Base-by-base conservation (phyloP, 2,888 invertebrate genomes). In the Vandiemenella viatica region DNA sequence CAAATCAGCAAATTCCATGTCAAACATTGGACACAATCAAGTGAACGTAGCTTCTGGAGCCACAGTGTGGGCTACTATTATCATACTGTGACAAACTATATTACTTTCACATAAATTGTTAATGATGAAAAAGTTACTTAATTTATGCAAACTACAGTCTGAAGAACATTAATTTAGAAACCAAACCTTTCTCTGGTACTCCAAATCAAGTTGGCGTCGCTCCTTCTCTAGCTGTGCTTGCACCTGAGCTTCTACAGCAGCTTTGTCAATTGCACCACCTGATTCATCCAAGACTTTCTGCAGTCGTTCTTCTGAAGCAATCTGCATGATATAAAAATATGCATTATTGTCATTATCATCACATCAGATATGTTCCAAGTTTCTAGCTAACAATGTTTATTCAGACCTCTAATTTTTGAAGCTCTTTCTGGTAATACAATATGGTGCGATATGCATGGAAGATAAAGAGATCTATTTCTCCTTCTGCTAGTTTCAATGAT, bases 401-500 rank as follows among this genome's bases (percentile, higher is more conserved):
- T n/a, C n/a, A n/a, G n/a, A 74, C 75, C 71, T 85, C 79, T 58
- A 82, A 67, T 58, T 80, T 80, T 17, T 79, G 76, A 49, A 89
- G 62, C 62, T 88, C 85, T 58, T 80, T 80, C 61, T 88, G 85
- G 53, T 86, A 75, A 57, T 78, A 80, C 50, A 82, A 71, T 4
- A 89, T 78, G 62, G 83, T 79, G 32, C 81, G 73, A 60, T 84
- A 85, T 44, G 86, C 82, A 60, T 88, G 83, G 32, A 84, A 70
- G 19, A 89, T 76, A 60, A 89, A 79, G 26, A 86, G 68, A 66
- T 89, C 87, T 56, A 88, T 69, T 55, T 87, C 80, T 8, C 76
- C 74, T 59, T 77, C 70, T 56, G 73, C 65, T 60, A 79, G 63
- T 43, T 75, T 73, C 40, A 78, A 59, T 57, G 77, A 72, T 60